Evolutionary conservation across 1,140 invertebrate species (phyloP).

Genomic region (Cherax quadricarinatus): DNA sequence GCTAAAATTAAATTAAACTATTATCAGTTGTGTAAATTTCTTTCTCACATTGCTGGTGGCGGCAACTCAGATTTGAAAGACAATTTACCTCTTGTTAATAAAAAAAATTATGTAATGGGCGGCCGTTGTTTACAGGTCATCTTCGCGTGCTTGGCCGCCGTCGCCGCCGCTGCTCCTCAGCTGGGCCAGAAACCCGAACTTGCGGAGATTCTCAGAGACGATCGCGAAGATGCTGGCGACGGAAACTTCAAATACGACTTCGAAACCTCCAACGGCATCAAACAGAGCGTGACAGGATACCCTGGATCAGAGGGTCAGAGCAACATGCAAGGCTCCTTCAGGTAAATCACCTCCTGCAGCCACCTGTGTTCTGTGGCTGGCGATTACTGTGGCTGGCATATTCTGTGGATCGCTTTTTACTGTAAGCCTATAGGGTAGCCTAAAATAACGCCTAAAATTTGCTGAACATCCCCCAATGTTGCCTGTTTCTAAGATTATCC

Average conservation of each 20-base stretch:
- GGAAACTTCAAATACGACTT: conserved; percentile 49
- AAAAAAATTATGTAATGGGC: too few species aligned
- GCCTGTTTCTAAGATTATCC: too few species aligned
- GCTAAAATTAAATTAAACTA: too few species aligned
- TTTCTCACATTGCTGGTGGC: too few species aligned
- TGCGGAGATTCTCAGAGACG: background rate
- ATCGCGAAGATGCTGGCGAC: conserved; percentile 13
- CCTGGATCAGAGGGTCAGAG: background rate
- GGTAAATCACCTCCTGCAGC: background rate
- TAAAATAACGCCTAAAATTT: too few species aligned
- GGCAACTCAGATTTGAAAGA: too few species aligned
- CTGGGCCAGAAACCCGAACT: background rate
- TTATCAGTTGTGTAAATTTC: too few species aligned
- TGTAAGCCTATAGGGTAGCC: background rate
- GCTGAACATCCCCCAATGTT: too few species aligned
- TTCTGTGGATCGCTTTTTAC: background rate
- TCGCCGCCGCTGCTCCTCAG: conserved; percentile 19
- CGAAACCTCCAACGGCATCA: conserved; percentile 46
- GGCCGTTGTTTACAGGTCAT: background rate
- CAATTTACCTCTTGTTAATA: too few species aligned
- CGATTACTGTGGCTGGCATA: background rate
- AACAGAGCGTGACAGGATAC: background rate
- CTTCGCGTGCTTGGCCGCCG: conserved; percentile 38
- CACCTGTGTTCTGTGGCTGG: background rate
- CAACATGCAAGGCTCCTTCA: conserved; percentile 39